These are phyloP conservation scores for Pristionchus exspectatus DNA, from an alignment of 2,888 invertebrate genomes.

Conservation along the genomic window DNA sequence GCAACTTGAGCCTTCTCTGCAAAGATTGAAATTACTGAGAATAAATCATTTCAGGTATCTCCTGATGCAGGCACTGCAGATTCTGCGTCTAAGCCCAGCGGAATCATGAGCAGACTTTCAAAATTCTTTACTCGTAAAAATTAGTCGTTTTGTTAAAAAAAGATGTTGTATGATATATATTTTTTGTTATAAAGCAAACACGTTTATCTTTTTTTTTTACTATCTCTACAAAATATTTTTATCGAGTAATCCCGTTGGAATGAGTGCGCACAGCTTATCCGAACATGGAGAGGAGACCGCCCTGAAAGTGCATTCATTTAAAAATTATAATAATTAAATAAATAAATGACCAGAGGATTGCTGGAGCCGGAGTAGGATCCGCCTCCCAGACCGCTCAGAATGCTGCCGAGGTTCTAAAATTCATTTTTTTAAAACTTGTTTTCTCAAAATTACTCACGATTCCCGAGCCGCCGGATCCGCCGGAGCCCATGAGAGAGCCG, in stretches of 20 bases:
- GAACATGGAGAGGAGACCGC: conserved; percentile 28
- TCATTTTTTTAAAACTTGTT: background rate
- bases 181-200: background rate
- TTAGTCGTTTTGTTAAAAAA: too few relatives aligned
- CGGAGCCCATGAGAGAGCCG: background rate
- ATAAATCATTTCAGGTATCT: background rate
- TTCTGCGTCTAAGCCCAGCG: background rate
- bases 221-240: background rate
- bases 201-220: background rate
- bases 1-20: too few relatives aligned
- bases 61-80: background rate
- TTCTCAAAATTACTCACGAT: background rate
- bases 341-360: background rate
- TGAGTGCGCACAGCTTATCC: background rate
- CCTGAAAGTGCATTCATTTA: background rate
- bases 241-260: background rate
- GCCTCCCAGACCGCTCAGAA: conserved; percentile 28
- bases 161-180: background rate
- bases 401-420: conserved; percentile 31
- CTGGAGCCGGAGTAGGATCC: background rate
- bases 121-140: background rate
- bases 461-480: background rate
- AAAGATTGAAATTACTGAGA: too few relatives aligned
- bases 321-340: background rate
- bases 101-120: background rate